Base-by-base conservation (phyloP, 1,140 invertebrate genomes). In the Procambarus clarkii region DNA sequence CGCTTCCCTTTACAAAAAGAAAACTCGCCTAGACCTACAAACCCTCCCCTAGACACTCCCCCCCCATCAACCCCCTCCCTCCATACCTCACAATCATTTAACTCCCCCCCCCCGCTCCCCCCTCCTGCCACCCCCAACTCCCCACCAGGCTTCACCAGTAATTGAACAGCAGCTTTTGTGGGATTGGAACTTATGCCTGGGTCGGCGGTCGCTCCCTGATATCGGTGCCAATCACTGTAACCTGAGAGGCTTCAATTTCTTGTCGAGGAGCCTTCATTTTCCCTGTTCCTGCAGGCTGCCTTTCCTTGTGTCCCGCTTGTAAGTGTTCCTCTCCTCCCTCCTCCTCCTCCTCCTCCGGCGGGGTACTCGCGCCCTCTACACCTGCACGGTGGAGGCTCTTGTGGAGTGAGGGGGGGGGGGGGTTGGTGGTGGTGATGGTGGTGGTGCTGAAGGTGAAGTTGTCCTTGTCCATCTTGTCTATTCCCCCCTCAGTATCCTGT, bases 141-240 rank as follows among this genome's bases (percentile, higher is more conserved):
- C 69, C 69, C 69, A 34, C 69, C 69, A 71, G 69, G 69, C 69
- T 71, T 71, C 69, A n/a, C 69, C n/a, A 71, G 69, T 71, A 71
- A 71, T 71, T 71, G 69, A 71, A 71, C 69, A 71, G 69, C 69
- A 71, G n/a, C 69, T 71, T 71, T 71, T n/a, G 60, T 64, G 69
- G 69, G 69, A 71, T 71, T 71, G n/a, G 69, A 71, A n/a, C 69
- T 24, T 34, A 34, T 71, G 69, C n/a, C n/a, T 71, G 69, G 18
- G n/a, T n/a, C n/a, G 69, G 3, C 5, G 69, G 21, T 34, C n/a
- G n/a, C 24, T 24, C 69, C 69, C n/a, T 18, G 69, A 34, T 71
- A 71, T 34, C 69, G n/a, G 69, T 18, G 69, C 69, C 69, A 71
- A 71, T 71, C 69, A 71, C 69, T 7, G n/a, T 71, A 24, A 71